Percentiles rank a stretch among this genome's conserved stretches.
Evolutionary conservation across 2,113 vertebrate species (phyloP).

Genomic region (Corythaixoides concolor): DNA sequence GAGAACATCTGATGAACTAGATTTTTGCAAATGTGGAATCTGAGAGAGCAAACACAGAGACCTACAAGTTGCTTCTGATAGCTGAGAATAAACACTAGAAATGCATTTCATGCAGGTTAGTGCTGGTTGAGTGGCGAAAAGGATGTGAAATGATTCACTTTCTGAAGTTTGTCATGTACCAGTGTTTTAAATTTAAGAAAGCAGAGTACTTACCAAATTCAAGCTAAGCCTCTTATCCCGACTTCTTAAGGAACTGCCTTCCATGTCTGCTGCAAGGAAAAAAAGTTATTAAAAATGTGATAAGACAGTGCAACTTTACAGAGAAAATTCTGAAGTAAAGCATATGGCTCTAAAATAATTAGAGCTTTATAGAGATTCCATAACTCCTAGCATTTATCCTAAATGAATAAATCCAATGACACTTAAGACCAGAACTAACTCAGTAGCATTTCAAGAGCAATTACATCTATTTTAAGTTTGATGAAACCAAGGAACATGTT

Average conservation of each 20-base stretch:
- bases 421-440: background rate
- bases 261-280: slow-evolving; percentile 78
- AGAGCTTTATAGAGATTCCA: background rate
- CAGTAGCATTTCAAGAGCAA: background rate
- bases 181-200: background rate
- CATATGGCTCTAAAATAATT: background rate
- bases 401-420: background rate
- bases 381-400: background rate
- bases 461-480: background rate
- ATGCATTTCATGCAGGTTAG: background rate
- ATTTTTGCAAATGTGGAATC: background rate
- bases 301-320: background rate
- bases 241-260: slow-evolving; percentile 75
- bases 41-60: background rate
- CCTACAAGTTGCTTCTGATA: background rate
- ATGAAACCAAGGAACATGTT: background rate
- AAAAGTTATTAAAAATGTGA: background rate
- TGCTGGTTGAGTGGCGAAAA: background rate
- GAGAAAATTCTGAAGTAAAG: background rate
- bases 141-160: too few species aligned
- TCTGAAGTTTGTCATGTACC: background rate
- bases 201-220: slow-evolving; percentile 86
- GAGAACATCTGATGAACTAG: background rate
- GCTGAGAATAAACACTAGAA: background rate
- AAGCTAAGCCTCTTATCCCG: slow-evolving; percentile 90